phyloP scores from a whole-genome alignment of 1,140 invertebrate species.

The Leptinotarsa defecta region DNA sequence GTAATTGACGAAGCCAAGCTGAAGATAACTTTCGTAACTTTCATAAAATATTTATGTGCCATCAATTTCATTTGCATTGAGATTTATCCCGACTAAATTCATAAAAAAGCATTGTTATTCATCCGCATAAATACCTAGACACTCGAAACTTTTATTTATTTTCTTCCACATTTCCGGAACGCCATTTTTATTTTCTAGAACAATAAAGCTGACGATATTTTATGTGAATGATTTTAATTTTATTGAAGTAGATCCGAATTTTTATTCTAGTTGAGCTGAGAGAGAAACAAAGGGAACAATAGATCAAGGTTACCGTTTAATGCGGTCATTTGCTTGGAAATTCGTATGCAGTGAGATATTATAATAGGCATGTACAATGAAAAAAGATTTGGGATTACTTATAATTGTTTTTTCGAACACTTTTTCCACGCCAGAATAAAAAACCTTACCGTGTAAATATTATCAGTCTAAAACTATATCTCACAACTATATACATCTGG shows the following conservation, averaged over 20 bases:
- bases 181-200: constrained; percentile 41
- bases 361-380: no score
- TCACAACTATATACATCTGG: no score
- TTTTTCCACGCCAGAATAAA: no score
- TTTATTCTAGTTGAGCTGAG: constrained; percentile 31
- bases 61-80: constrained; percentile 29
- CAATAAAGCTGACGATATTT: constrained; percentile 44
- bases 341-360: no score
- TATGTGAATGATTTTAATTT: constrained; percentile 45
- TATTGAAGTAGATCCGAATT: constrained; percentile 41
- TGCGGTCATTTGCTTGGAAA: no score
- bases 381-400: no score
- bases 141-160: constrained; percentile 44
- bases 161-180: constrained; percentile 39
- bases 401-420: no score
- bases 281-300: not conserved
- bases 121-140: constrained; percentile 47
- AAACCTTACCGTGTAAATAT: no score
- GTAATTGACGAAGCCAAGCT: not conserved
- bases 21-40: not conserved
- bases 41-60: constrained; percentile 32
- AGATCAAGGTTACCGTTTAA: not conserved
- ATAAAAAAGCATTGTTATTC: constrained; percentile 41
- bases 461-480: no score
- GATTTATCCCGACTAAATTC: constrained; percentile 34